Evolutionary conservation across 2,113 vertebrate species (phyloP), one percentile per base, ranked within the genome.

Genomic region (Argyrosomus japonicus): DNA sequence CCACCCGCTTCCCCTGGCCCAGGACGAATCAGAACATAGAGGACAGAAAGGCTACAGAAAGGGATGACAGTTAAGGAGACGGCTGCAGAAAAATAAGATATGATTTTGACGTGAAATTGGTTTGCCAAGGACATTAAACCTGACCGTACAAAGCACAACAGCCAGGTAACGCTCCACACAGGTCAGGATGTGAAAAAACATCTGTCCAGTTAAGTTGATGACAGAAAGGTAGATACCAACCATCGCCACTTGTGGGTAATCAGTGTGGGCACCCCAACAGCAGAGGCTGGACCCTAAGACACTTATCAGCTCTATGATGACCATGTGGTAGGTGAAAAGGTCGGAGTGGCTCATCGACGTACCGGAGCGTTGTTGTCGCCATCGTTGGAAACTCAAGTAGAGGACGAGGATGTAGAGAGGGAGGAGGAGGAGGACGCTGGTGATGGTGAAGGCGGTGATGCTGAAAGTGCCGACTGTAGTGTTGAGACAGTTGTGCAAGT

Each of bases 81-180:
- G 3, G 32, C 77, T 81, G 62, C 70, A 89, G 54, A 87, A 85
- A 8, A 27, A 25, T 47, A 0, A 29, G 15, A 0, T 2, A 17
- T 27, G 2, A 27, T 27, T 27, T 27, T 3, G 1, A 2, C 7
- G 0, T 9, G 0, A 1, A 0, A 0, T 0, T 3, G 10, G 1
- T 25, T 25, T 11, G n/a, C n/a, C 3, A 56, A 1, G 32, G 53
- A 23, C 53, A 23, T 23, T 12, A 10, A 1, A 23, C 25, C 0
- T 9, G 17, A 23, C 3, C 0, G 0, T 29, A 0, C 51, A 5
- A 47, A 0, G 19, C 12, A 15, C 0, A 0, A 72, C 78, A 2
- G 87, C 87, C 63, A 89, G 27, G 74, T 87, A 84, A 32, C n/a
- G 74, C 32, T 89, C 86, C 21, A 79, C 18, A 45, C 85, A 86